Conservation (phyloP, 1,140 invertebrate species). For the Magallana ariakensis region DNA sequence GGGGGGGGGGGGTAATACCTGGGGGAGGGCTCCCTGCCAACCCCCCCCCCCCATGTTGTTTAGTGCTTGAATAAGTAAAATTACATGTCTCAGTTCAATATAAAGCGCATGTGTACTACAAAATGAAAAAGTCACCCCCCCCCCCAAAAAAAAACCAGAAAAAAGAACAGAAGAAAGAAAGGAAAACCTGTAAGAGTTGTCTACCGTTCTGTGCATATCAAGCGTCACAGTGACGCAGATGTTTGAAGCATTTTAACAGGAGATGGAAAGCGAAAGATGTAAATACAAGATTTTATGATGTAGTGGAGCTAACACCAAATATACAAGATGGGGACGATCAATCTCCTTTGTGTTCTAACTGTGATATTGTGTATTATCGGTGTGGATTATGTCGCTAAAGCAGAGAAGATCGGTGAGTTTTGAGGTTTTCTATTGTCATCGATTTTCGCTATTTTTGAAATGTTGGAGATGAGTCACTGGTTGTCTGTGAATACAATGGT, state of each 20-base stretch:
- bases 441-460: constrained; percentile 29
- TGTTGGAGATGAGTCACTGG: neutral
- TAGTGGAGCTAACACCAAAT: neutral
- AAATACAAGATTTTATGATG: neutral
- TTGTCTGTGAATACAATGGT: neutral
- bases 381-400: neutral
- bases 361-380: neutral
- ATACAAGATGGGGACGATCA: neutral
- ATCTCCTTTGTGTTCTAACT: neutral
- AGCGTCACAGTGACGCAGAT: constrained; percentile 13
- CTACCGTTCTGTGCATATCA: neutral
- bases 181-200: too few relatives aligned
- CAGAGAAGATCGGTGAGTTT: constrained; percentile 9
- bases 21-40: too few relatives aligned
- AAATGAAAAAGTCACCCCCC: too few relatives aligned
- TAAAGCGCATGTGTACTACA: too few relatives aligned
- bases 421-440: constrained; percentile 5
- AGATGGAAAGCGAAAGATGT: neutral
- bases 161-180: too few relatives aligned
- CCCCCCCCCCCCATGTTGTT: too few relatives aligned
- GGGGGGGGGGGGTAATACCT: too few relatives aligned
- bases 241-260: neutral
- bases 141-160: too few relatives aligned
- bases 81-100: too few relatives aligned
- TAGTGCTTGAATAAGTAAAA: too few relatives aligned